Base-by-base conservation (phyloP, 1,140 invertebrate species). In the Lucilia cuprina region DNA sequence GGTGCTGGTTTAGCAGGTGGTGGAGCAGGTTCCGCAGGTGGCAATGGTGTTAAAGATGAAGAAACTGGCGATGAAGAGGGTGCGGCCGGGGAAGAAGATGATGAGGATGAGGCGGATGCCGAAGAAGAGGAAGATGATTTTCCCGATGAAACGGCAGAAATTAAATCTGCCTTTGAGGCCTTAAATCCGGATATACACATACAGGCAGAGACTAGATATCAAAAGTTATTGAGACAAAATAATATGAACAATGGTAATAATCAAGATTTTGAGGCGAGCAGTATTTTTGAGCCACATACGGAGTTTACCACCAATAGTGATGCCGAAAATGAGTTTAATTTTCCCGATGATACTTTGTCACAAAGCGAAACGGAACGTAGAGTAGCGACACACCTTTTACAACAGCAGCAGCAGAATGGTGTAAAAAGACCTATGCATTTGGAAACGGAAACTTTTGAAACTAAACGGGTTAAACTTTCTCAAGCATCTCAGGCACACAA, bases 341-440 rank as follows among this genome's bases (percentile, higher is more conserved):
- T 49, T 80, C 19, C 19, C 13, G 77, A 80, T 80, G 77, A 80
- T 25, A 80, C 0, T 4, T 25, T 80, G 41, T 50, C 77, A 21
- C 77, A 80, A 49, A 50, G 13, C 2, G 77, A 80, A 13, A 13
- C n/a, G 9, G 77, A 80, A 12, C 77, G 77, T 12, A 13, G 50
- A 55, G 50, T 55, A 14, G 4, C 25, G 1, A 30, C 50, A 10
- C 50, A 55, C 12, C 7, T 55, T 1, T 55, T n/a, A 49, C 75
- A 14, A 0, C 34, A 35, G 21, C 5, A n/a, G 19, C 17, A 82
- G 7, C 41, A 41, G 8, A 82, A 82, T 65, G 41, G 30, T 17
- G 34, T 65, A 9, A 82, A 82, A 34, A 55, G 82, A 65, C 50
- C 50, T 13, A 82, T 82, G 60, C 82, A 82, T 34, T 80, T 80